phyloP scores from a whole-genome alignment of 2,888 invertebrate genomes.

The Antheraea yamamai region DNA sequence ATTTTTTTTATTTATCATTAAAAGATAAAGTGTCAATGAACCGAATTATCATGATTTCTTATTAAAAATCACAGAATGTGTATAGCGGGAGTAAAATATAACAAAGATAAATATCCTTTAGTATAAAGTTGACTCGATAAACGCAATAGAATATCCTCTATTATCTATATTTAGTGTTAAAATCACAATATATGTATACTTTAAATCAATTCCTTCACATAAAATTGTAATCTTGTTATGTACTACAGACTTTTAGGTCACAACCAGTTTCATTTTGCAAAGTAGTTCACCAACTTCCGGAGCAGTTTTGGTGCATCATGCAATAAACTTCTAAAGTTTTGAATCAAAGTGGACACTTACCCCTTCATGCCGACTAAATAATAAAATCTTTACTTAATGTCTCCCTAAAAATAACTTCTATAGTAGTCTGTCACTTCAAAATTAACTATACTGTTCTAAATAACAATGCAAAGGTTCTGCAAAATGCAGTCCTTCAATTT shows the following conservation, averaged over 20 bases:
- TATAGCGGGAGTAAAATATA: background rate
- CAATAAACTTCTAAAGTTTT: conserved; percentile 19
- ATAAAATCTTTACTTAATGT: conserved; percentile 11
- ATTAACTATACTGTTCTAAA: conserved; percentile 24
- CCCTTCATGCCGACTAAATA: conserved; percentile 18
- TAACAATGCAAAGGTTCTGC: conserved; percentile 27
- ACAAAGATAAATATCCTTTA: background rate
- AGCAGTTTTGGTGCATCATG: conserved; percentile 4
- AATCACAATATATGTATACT: background rate
- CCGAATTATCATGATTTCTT: background rate
- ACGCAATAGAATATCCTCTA: background rate
- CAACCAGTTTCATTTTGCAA: conserved; percentile 32
- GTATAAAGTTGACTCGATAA: background rate
- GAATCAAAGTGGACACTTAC: conserved; percentile 20
- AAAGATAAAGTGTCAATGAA: background rate
- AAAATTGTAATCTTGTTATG: background rate
- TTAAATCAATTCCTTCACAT: background rate
- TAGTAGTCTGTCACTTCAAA: conserved; percentile 14
- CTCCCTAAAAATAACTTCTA: background rate
- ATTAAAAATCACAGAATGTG: background rate
- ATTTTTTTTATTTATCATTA: background rate
- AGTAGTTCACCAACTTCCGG: conserved; percentile 16
- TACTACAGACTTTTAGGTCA: conserved; percentile 34
- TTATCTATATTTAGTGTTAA: background rate
- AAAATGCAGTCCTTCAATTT: conserved; percentile 14